A percentile compares a stretch with the other conserved stretches of the same genome.
Conservation (phyloP, 2,113 vertebrate species). For the Callocephalon fimbriatum region DNA sequence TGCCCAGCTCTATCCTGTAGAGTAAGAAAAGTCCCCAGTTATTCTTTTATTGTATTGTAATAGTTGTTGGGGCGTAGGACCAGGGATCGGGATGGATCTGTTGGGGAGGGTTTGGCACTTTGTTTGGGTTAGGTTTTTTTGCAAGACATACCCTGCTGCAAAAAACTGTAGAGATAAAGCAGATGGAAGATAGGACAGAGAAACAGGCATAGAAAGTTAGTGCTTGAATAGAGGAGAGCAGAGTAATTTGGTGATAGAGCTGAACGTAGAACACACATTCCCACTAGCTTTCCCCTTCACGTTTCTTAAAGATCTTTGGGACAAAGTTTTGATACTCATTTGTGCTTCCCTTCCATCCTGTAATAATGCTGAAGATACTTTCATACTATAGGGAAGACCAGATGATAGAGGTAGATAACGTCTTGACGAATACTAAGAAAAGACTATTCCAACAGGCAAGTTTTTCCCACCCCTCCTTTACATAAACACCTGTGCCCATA, state of each 20-base stretch:
- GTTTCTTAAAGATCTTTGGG: not conserved
- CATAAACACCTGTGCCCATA: not conserved
- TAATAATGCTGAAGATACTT: not conserved
- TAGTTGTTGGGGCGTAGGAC: not conserved
- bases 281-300: not conserved
- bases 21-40: not conserved
- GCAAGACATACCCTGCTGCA: not conserved
- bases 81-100: not conserved
- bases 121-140: not conserved
- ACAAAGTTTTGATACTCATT: not conserved
- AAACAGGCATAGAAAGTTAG: not conserved
- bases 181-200: not conserved
- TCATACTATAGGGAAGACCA: not conserved
- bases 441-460: not conserved
- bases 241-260: not conserved
- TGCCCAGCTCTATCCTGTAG: not conserved
- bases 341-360: not conserved
- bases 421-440: conserved; percentile 1
- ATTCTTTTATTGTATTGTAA: not conserved
- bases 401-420: not conserved
- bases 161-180: not conserved
- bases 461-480: not conserved
- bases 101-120: not conserved
- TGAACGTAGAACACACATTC: not conserved
- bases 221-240: not conserved